Conservation (phyloP, 2,888 invertebrate species). For the Clitarchus hookeri region DNA sequence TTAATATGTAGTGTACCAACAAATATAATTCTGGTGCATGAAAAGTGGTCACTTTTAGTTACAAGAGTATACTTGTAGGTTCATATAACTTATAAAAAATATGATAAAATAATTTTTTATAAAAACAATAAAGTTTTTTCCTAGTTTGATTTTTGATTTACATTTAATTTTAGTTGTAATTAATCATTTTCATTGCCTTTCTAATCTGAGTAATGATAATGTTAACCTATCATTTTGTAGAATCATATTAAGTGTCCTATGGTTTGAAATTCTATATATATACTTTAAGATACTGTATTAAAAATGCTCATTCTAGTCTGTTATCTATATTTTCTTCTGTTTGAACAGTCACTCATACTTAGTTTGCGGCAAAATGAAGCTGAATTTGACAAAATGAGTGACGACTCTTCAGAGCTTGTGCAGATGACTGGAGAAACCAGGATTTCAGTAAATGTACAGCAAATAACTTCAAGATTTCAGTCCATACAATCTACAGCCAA, state of each 20-base stretch:
- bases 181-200: background rate
- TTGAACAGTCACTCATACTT: slow-evolving; percentile 71
- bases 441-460: slow-evolving; percentile 86
- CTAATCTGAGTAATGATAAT: background rate
- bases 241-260: too few relatives aligned
- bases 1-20: too few relatives aligned
- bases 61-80: background rate
- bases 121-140: too few relatives aligned
- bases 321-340: slow-evolving; percentile 38
- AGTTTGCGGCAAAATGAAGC: slow-evolving; percentile 82
- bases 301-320: background rate
- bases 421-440: slow-evolving; percentile 82
- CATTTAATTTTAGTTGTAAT: background rate
- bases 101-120: background rate
- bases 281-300: background rate
- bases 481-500: slow-evolving; percentile 86
- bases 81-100: background rate
- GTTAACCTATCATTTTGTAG: too few relatives aligned
- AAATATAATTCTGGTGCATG: background rate
- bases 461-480: slow-evolving; percentile 87
- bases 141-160: background rate
- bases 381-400: slow-evolving; percentile 84
- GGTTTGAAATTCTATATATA: background rate
- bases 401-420: slow-evolving; percentile 82
- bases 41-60: background rate